Percentiles rank a stretch among this genome's conserved stretches.
Evolutionary conservation across 2,888 invertebrate species (phyloP).

Genomic region (Thecophora atra): DNA sequence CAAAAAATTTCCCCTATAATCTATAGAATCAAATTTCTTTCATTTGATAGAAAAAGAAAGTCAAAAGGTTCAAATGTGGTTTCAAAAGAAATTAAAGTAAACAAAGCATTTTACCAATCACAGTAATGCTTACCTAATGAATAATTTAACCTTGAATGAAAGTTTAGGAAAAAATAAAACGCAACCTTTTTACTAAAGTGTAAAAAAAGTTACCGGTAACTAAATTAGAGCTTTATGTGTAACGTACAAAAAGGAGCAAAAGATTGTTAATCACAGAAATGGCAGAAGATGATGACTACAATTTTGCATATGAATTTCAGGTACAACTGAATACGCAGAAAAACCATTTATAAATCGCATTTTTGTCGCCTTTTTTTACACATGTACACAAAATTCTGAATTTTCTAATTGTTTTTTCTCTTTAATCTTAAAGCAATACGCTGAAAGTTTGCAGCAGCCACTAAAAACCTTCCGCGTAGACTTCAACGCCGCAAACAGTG

Average conservation of each 20-base stretch:
- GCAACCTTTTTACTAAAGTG: conserved; percentile 20
- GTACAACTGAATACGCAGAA: conserved; percentile 64
- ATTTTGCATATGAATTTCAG: conserved; percentile 75
- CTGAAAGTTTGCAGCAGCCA: conserved; percentile 66
- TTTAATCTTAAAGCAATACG: conserved; percentile 61
- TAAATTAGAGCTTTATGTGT: conserved; percentile 19
- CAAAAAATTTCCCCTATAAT: too few relatives aligned
- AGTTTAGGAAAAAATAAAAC: not conserved
- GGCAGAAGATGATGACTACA: conserved; percentile 69
- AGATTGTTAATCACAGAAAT: conserved; percentile 42
- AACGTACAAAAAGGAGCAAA: conserved; percentile 11
- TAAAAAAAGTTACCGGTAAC: not conserved
- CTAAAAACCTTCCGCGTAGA: conserved; percentile 66
- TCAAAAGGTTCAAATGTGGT: not conserved
- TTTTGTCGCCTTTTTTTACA: conserved; percentile 25
- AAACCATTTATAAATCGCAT: conserved; percentile 18
- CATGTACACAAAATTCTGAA: not conserved
- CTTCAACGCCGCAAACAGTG: conserved; percentile 61
- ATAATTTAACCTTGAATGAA: conserved; percentile 14
- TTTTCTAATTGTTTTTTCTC: conserved; percentile 32
- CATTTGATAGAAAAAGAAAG: too few relatives aligned
- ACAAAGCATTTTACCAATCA: conserved; percentile 34
- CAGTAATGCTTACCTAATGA: too few relatives aligned
- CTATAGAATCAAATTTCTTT: too few relatives aligned
- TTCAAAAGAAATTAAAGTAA: conserved; percentile 38